Evolutionary conservation across 1,140 invertebrate genomes (phyloP).

Genomic region (Aethina tumida): DNA sequence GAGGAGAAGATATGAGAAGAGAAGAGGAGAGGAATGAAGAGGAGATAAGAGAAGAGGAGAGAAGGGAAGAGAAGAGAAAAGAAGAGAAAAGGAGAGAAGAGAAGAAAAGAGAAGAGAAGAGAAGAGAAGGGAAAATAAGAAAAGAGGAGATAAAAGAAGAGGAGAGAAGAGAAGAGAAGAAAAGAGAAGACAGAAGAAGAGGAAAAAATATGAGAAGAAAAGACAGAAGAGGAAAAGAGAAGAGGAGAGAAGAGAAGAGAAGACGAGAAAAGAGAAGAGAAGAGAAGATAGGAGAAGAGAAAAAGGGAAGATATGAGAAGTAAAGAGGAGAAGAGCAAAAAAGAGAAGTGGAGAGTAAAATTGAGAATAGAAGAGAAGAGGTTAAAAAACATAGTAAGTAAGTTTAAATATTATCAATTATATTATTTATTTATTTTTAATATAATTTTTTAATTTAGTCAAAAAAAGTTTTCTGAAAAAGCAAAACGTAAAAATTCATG

Average conservation of each 20-base stretch:
- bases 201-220: too few species aligned
- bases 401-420: constrained; percentile 1
- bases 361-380: constrained; percentile 16
- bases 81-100: constrained; percentile 16
- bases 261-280: constrained; percentile 19
- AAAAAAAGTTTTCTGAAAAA: too few species aligned
- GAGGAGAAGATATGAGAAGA: constrained; percentile 5
- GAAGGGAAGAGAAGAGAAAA: constrained; percentile 20
- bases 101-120: constrained; percentile 22
- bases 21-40: constrained; percentile 19
- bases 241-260: constrained; percentile 16
- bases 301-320: constrained; percentile 7
- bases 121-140: constrained; percentile 29
- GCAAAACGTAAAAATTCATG: background rate
- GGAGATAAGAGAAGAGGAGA: constrained; percentile 16
- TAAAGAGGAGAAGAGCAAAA: constrained; percentile 16
- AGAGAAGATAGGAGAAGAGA: constrained; percentile 11
- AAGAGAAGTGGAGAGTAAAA: constrained; percentile 11
- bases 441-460: too few species aligned
- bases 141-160: constrained; percentile 32
- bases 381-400: constrained; percentile 13
- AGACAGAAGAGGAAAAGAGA: constrained; percentile 23
- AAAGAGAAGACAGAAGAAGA: constrained; percentile 15
- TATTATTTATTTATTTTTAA: too few species aligned
- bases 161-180: constrained; percentile 13